These are phyloP conservation scores for Grantiella picta DNA, from an alignment of 2,113 vertebrate species.

Conservation along the genomic window DNA sequence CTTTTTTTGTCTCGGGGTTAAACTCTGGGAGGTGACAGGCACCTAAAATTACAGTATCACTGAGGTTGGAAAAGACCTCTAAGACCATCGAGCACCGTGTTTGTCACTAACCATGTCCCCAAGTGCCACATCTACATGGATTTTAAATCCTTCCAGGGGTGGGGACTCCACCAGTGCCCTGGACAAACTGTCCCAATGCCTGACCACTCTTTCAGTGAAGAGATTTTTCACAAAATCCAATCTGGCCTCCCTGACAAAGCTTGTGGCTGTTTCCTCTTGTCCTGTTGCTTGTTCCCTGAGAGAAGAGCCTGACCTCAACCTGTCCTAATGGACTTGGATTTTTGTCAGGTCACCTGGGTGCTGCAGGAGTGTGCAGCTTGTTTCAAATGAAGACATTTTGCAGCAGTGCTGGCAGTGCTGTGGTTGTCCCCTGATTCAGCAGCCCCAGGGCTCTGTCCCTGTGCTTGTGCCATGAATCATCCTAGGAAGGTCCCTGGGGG, in stretches of 20 bases:
- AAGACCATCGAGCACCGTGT: rapidly evolving
- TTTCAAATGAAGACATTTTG: not conserved
- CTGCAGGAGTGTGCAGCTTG: not conserved
- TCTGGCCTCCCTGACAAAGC: not conserved
- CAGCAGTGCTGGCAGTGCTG: not conserved
- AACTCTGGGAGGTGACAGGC: not conserved
- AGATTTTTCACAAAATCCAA: not conserved
- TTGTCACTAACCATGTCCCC: not conserved
- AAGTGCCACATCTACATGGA: rapidly evolving
- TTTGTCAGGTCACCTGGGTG: not conserved
- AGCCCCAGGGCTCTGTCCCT: not conserved
- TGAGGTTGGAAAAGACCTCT: not conserved
- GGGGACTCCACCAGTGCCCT: not conserved
- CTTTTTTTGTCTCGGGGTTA: not conserved
- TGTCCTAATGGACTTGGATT: not conserved
- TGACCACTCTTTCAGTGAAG: not conserved
- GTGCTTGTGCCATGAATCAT: not conserved
- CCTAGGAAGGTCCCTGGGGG: not conserved
- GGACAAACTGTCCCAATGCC: not conserved
- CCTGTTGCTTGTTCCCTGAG: not conserved
- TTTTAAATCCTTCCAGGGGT: not conserved
- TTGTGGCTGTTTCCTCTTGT: not conserved
- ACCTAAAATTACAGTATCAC: not conserved
- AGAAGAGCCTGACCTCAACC: not conserved
- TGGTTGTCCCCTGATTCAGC: not conserved